Evolutionary conservation across 1,140 invertebrate genomes (phyloP).

Genomic region (Aphelenchoides fujianensis): DNA sequence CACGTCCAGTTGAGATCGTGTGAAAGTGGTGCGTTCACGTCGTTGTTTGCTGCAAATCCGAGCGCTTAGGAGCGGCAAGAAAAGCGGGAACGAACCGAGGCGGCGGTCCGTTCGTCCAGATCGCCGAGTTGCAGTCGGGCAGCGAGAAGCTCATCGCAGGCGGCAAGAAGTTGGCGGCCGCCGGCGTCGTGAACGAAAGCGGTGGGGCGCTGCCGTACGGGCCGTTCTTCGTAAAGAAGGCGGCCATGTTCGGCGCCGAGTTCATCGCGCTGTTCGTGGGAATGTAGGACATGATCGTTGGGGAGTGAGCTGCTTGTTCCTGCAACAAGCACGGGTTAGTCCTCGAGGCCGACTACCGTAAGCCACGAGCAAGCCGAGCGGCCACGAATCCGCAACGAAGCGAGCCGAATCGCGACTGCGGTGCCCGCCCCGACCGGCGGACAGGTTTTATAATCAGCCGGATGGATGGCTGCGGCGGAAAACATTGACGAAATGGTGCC

Average conservation of each 20-base stretch:
- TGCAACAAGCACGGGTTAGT: no score
- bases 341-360: not conserved
- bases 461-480: no score
- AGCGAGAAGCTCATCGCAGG: conserved; percentile 25
- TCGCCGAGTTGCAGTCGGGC: conserved; percentile 6
- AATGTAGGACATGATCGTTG: conserved; percentile 29
- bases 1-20: conserved; percentile 87
- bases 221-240: conserved; percentile 19
- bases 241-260: conserved; percentile 28
- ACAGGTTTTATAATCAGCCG: no score
- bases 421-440: no score
- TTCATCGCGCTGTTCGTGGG: conserved; percentile 24
- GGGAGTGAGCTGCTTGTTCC: no score
- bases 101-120: conserved; percentile 27
- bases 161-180: conserved; percentile 25
- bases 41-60: conserved; percentile 83
- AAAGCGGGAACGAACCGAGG: conserved; percentile 22
- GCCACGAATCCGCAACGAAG: not conserved
- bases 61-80: no score
- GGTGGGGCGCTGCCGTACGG: conserved; percentile 17
- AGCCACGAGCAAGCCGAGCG: not conserved
- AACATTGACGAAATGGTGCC: conserved; percentile 3
- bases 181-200: conserved; percentile 11
- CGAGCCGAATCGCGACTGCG: no score
- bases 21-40: conserved; percentile 93